Conservation (phyloP, 2,888 invertebrate genomes). For the Agrotis exclamationis region DNA sequence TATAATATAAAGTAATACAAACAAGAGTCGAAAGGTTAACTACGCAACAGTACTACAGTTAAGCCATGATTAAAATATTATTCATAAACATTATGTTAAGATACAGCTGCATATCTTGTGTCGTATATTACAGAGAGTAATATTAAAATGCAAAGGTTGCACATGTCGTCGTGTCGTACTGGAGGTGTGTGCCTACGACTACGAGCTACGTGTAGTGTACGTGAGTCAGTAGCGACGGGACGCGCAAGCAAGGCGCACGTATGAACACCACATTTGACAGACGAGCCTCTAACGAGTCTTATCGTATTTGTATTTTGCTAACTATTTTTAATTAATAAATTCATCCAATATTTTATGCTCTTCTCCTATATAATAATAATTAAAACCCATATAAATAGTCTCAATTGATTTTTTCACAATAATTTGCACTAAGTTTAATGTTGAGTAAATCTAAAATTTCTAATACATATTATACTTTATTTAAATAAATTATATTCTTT, state of each 20-base stretch:
- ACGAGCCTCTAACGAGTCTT: constrained; percentile 90
- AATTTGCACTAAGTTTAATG: constrained; percentile 91
- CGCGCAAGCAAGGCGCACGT: constrained; percentile 66
- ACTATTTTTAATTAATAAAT: constrained; percentile 91
- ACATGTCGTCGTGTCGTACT: constrained; percentile 69
- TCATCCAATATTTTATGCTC: constrained; percentile 90
- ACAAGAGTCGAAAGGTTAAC: constrained; percentile 89
- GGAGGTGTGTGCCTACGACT: constrained; percentile 27
- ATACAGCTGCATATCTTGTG: constrained; percentile 86
- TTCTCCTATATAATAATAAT: constrained; percentile 91
- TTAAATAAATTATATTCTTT: constrained; percentile 91
- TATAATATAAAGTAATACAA: constrained; percentile 90
- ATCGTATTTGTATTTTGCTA: constrained; percentile 91
- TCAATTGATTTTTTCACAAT: constrained; percentile 90
- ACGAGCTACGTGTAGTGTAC: constrained; percentile 23
- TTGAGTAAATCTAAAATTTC: constrained; percentile 91
- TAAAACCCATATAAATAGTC: constrained; percentile 91
- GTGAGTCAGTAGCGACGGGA: constrained; percentile 62
- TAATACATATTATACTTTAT: constrained; percentile 90
- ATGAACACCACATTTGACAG: constrained; percentile 84
- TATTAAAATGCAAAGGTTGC: constrained; percentile 82
- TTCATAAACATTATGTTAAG: constrained; percentile 87
- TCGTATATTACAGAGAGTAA: constrained; percentile 85
- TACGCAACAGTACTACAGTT: constrained; percentile 90
- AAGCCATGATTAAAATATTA: constrained; percentile 90